phyloP scores from a whole-genome alignment of 2,888 invertebrate species.

The Drosophila kambysellisi region DNA sequence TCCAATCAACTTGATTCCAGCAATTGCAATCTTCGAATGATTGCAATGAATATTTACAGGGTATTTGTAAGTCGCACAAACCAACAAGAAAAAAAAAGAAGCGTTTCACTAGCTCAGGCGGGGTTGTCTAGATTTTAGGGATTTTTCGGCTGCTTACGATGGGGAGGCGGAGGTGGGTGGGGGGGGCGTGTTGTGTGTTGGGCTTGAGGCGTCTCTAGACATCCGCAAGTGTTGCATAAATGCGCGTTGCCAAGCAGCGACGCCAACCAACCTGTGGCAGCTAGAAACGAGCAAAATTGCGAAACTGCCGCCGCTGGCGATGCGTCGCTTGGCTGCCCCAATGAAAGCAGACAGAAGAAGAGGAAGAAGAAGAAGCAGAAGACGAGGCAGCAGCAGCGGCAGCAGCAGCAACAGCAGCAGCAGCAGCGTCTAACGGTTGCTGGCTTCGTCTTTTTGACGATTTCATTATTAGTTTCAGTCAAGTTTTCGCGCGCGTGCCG shows the following conservation, averaged over 20 bases:
- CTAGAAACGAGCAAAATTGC: constrained; percentile 51
- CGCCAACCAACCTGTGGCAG: not conserved
- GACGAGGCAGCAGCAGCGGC: constrained; percentile 5
- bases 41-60: not conserved
- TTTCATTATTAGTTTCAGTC: constrained; percentile 78
- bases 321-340: constrained; percentile 79
- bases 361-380: constrained; percentile 2
- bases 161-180: not conserved
- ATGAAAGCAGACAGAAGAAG: constrained; percentile 57
- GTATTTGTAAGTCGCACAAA: not conserved
- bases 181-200: not conserved
- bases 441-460: constrained; percentile 9
- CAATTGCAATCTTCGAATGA: too few species aligned
- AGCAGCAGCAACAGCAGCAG: constrained; percentile 17
- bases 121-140: constrained; percentile 8
- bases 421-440: constrained; percentile 17
- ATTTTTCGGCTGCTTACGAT: not conserved
- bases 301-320: constrained; percentile 60
- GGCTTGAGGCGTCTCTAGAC: constrained; percentile 40
- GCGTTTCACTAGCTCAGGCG: constrained; percentile 32
- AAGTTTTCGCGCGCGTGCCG: constrained; percentile 66
- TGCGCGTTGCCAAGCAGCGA: constrained; percentile 44
- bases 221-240: constrained; percentile 70
- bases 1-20: too few species aligned
- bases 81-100: constrained; percentile 3